phyloP scores from a whole-genome alignment of 2,888 invertebrate species.

The Drosophila nr. fundita region DNA sequence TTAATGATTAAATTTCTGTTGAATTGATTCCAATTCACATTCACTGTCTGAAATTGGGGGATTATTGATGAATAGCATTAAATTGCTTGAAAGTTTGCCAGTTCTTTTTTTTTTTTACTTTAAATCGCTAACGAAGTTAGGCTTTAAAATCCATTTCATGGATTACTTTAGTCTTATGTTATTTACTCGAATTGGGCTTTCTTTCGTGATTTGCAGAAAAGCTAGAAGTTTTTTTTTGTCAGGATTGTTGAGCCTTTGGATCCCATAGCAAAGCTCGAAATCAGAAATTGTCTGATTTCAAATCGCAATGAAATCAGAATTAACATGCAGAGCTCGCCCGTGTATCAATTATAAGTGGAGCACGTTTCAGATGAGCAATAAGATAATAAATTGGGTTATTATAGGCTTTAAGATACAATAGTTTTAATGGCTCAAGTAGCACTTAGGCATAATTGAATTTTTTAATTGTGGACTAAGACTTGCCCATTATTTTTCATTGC shows the following conservation, averaged over 20 bases:
- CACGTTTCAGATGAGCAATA: background rate
- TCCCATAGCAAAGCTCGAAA: background rate
- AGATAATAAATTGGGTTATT: background rate
- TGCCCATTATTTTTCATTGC: background rate
- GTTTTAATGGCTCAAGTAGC: conserved; percentile 6
- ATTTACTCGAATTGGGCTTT: background rate
- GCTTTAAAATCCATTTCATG: background rate
- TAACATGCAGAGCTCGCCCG: background rate
- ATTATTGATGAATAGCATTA: conserved; percentile 5
- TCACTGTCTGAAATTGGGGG: background rate
- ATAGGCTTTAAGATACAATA: conserved; percentile 1
- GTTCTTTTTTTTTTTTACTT: background rate
- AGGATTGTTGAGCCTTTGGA: background rate
- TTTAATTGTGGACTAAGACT: conserved; percentile 3
- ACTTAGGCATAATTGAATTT: conserved; percentile 27
- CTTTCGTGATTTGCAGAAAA: background rate
- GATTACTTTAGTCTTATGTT: background rate
- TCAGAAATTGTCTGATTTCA: background rate
- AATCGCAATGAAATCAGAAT: background rate
- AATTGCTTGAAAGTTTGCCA: conserved; percentile 3
- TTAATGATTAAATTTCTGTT: conserved; percentile 22
- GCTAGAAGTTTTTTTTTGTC: background rate
- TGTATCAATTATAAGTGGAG: conserved; percentile 4
- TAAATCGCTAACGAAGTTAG: background rate
- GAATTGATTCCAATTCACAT: conserved; percentile 26